A percentile compares a stretch with the other conserved stretches of the same genome.
Evolutionary conservation across 1,140 invertebrate species (phyloP).

Genomic region (Paramacrobiotus metropolitanus): DNA sequence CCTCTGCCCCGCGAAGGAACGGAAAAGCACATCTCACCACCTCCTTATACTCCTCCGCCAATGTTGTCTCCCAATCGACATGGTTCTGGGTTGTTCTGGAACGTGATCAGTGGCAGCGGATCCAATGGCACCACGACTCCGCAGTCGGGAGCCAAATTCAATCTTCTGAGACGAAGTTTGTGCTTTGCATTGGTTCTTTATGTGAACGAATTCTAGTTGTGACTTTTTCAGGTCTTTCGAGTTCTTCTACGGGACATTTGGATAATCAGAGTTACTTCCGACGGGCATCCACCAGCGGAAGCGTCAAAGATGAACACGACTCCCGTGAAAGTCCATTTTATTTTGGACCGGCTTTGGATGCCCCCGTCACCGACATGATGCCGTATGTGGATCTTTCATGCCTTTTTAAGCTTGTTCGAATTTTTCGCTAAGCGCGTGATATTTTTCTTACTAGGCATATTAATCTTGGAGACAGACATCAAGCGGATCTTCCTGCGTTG

Average conservation of each 20-base stretch:
- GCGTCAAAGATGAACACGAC: neutral
- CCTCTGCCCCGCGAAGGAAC: conserved; percentile 23
- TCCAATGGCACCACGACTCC: conserved; percentile 13
- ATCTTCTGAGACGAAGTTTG: neutral
- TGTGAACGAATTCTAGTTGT: conserved; percentile 10
- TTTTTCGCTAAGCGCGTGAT: too few species aligned
- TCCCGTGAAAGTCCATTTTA: conserved; percentile 4
- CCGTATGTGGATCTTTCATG: too few species aligned
- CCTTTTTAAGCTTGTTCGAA: too few species aligned
- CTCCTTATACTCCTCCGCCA: conserved; percentile 65
- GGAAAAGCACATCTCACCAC: conserved; percentile 18
- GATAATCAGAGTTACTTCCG: conserved; percentile 6
- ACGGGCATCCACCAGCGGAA: neutral
- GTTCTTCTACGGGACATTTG: conserved; percentile 8
- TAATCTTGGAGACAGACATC: conserved; percentile 68
- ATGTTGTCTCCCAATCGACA: conserved; percentile 65
- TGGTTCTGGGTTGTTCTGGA: conserved; percentile 57
- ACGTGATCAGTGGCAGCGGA: conserved; percentile 18
- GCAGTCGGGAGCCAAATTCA: conserved; percentile 11
- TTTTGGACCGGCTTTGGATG: too few species aligned
- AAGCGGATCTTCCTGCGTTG: conserved; percentile 46
- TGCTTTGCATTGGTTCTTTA: neutral
- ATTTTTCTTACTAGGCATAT: conserved; percentile 35
- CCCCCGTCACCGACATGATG: conserved; percentile 6
- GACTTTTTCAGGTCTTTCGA: conserved; percentile 9